A percentile compares a stretch with the other conserved stretches of the same genome.
These are phyloP conservation scores for Penaeus monodon DNA, from an alignment of 2,888 invertebrate genomes.

Conservation along the genomic window DNA sequence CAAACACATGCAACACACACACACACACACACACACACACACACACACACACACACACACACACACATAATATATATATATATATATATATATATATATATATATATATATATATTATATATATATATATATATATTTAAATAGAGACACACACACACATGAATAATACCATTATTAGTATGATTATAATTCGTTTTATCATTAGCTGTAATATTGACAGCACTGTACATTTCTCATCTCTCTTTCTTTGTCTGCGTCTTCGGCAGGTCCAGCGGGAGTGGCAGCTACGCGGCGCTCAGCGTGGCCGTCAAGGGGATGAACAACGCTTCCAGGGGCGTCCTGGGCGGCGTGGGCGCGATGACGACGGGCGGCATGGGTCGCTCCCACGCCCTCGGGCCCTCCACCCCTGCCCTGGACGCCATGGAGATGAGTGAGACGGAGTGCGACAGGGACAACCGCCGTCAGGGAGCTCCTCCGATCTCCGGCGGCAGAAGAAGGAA, in stretches of 20 bases:
- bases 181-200: not conserved
- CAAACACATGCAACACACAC: too few species aligned
- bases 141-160: not conserved
- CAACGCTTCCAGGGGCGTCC: slow-evolving; percentile 29
- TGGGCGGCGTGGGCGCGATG: slow-evolving; percentile 37
- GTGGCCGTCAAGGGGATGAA: slow-evolving; percentile 21
- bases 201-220: too few species aligned
- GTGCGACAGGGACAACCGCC: slow-evolving; percentile 53
- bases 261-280: slow-evolving; percentile 54
- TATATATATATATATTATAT: too few species aligned
- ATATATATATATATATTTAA: too few species aligned
- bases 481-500: slow-evolving; percentile 37
- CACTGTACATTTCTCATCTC: not conserved
- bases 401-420: slow-evolving; percentile 52
- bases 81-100: too few species aligned
- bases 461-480: not conserved
- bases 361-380: slow-evolving; percentile 54
- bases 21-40: too few species aligned
- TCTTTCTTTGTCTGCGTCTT: not conserved
- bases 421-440: slow-evolving; percentile 61
- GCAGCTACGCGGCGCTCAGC: slow-evolving; percentile 45
- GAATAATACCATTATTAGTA: too few species aligned
- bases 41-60: too few species aligned
- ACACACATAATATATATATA: too few species aligned
- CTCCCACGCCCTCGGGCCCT: slow-evolving; percentile 53